Percentiles rank a stretch among this genome's conserved stretches.
These are phyloP conservation scores for Heteromurus nitidus DNA, from an alignment of 2,888 invertebrate species.

Conservation along the genomic window DNA sequence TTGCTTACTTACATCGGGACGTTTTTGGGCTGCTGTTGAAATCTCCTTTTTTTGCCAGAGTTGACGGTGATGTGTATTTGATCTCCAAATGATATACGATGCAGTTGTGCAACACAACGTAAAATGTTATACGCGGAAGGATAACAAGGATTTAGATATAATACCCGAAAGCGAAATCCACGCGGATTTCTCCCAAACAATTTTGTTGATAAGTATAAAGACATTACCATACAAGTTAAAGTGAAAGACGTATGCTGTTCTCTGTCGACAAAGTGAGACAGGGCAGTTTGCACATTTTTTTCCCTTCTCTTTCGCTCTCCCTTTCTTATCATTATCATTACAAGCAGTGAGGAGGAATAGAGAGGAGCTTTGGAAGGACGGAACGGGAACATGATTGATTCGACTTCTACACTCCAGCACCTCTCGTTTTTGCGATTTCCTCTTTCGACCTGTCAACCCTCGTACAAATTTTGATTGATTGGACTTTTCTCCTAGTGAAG, in stretches of 20 bases:
- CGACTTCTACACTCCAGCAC: constrained; percentile 70
- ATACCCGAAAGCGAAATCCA: too few species aligned
- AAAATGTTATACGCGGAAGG: too few species aligned
- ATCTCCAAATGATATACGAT: constrained; percentile 12
- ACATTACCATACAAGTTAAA: too few species aligned
- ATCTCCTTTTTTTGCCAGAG: too few species aligned
- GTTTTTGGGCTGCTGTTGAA: too few species aligned
- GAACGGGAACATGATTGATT: constrained; percentile 67
- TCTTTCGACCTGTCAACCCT: constrained; percentile 67
- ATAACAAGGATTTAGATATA: too few species aligned
- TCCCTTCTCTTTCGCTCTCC: background rate
- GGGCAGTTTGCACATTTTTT: constrained; percentile 51
- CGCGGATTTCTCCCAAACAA: too few species aligned
- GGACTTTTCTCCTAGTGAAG: constrained; percentile 41
- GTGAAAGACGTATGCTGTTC: too few species aligned
- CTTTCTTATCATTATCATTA: constrained; percentile 41
- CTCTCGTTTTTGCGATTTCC: constrained; percentile 67
- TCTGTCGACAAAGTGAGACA: constrained; percentile 35
- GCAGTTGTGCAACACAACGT: background rate
- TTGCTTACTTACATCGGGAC: background rate
- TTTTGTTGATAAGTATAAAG: too few species aligned
- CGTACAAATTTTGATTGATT: constrained; percentile 72
- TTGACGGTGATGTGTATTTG: constrained; percentile 16
- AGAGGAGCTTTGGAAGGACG: constrained; percentile 18
- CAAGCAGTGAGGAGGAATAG: background rate